A percentile compares a stretch with the other conserved stretches of the same genome.
Conservation (phyloP, 64 coral and sea anemone species). For the Astreopora myriophthalma region DNA sequence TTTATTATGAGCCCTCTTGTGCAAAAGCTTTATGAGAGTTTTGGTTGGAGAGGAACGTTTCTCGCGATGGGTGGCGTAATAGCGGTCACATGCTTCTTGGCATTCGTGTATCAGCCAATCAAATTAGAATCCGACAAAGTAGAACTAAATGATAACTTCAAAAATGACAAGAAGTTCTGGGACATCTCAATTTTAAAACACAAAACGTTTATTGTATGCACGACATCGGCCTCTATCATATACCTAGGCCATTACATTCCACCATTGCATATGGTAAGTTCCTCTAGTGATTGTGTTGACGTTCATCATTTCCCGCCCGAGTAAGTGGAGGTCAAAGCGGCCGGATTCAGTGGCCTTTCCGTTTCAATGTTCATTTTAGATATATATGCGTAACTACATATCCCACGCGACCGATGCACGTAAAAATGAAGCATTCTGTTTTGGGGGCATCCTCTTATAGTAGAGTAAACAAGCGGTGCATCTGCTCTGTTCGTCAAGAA, state of each 20-base stretch:
- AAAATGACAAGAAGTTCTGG: constrained; percentile 9
- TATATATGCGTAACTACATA: too few species aligned
- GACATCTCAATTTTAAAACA: constrained; percentile 13
- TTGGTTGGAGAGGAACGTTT: constrained; percentile 40
- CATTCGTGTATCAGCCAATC: constrained; percentile 13
- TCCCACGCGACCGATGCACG: too few species aligned
- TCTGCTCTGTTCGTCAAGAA: too few species aligned
- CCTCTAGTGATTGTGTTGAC: too few species aligned
- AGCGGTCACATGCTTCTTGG: neutral
- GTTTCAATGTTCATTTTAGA: too few species aligned
- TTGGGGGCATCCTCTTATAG: too few species aligned
- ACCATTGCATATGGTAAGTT: constrained; percentile 36
- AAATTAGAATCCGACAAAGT: neutral
- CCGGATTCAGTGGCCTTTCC: too few species aligned
- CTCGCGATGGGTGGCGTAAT: neutral
- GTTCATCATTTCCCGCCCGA: too few species aligned
- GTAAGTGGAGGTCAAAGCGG: too few species aligned
- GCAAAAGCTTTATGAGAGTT: neutral
- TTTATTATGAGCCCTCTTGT: constrained; percentile 48
- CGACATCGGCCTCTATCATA: neutral
- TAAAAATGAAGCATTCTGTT: too few species aligned
- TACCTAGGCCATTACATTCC: constrained; percentile 11
- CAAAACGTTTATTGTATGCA: neutral
- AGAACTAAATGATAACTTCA: neutral
- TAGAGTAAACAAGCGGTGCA: too few species aligned